These are phyloP conservation scores for Pseudomyrmex sp. DNA, from an alignment of 1,140 invertebrate species.

Conservation along the genomic window DNA sequence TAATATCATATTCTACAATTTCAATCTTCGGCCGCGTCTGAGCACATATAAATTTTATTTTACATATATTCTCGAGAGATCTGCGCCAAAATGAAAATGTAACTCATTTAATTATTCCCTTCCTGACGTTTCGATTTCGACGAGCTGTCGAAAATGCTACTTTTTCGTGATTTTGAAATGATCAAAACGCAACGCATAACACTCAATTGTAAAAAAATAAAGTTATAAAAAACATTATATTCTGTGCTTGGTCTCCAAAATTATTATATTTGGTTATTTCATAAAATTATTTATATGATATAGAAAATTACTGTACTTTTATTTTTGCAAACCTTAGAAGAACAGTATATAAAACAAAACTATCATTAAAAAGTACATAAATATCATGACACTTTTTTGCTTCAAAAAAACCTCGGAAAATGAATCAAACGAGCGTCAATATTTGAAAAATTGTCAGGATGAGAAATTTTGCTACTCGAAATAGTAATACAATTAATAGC, in stretches of 20 bases:
- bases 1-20: slow-evolving; percentile 51
- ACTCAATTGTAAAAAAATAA: neutral
- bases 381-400: too few species aligned
- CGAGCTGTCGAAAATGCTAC: neutral
- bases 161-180: neutral
- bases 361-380: too few species aligned
- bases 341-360: too few species aligned
- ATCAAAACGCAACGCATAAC: neutral
- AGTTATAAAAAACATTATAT: neutral
- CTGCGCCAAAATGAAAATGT: slow-evolving; percentile 23
- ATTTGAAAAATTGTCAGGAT: slow-evolving; percentile 50
- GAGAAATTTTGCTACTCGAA: slow-evolving; percentile 24
- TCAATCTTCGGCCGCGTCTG: slow-evolving; percentile 12
- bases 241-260: too few species aligned
- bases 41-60: slow-evolving; percentile 15
- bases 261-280: neutral
- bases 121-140: slow-evolving; percentile 45
- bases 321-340: too few species aligned
- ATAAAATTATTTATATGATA: neutral
- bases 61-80: slow-evolving; percentile 35
- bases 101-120: neutral
- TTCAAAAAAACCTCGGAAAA: neutral
- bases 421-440: slow-evolving; percentile 36
- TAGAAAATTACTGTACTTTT: too few species aligned
- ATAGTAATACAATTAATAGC: slow-evolving; percentile 61